Conservation (phyloP, 2,888 invertebrate genomes). For the Drosophila algonquin region DNA sequence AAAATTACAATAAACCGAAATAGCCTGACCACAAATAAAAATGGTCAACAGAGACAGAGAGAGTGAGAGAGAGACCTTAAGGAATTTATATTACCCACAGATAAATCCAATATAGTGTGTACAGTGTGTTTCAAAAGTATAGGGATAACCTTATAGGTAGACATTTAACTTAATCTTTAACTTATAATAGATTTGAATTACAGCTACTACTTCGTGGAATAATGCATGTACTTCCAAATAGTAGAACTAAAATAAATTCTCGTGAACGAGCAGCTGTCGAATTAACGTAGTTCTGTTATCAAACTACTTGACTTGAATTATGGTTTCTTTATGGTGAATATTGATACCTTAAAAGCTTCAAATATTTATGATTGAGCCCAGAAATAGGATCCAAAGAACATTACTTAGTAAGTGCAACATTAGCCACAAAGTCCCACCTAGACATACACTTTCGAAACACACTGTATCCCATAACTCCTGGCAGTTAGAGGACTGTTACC, state of each 20-base stretch:
- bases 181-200: no score
- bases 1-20: conserved; percentile 69
- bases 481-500: conserved; percentile 14
- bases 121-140: conserved; percentile 10
- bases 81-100: conserved; percentile 65
- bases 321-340: neutral
- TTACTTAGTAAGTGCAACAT: conserved; percentile 1
- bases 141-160: neutral
- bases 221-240: neutral
- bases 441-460: neutral
- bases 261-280: neutral
- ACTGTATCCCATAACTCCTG: conserved; percentile 19
- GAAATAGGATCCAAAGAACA: neutral
- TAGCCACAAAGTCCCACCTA: no score
- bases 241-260: neutral
- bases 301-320: neutral
- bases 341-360: neutral
- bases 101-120: conserved; percentile 25
- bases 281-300: neutral
- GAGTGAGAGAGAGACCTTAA: conserved; percentile 38
- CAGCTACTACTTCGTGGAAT: no score
- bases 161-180: no score
- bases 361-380: neutral
- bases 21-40: conserved; percentile 40
- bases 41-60: conserved; percentile 47